phyloP scores from a whole-genome alignment of 37 sponge, comb jelly and placozoan genomes.

The Cliona cf. orientalis region DNA sequence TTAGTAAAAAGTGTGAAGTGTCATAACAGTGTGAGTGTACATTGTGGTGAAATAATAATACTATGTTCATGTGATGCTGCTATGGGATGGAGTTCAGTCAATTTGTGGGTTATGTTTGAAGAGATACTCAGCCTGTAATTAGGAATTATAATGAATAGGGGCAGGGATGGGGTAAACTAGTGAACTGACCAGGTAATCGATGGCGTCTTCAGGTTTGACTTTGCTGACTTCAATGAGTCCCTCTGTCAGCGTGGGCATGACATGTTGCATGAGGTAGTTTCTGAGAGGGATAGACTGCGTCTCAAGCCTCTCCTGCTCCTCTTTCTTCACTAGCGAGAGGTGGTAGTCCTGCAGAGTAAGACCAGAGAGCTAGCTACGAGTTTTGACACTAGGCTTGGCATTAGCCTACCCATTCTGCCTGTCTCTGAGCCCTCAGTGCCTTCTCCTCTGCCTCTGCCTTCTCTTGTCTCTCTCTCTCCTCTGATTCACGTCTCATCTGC shows the following conservation, averaged over 20 bases:
- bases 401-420: constrained; percentile 84
- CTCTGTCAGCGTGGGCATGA: constrained; percentile 93
- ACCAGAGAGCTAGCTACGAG: not conserved
- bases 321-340: constrained; percentile 63
- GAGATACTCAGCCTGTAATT: constrained; percentile 85
- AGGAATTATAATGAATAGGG: not conserved
- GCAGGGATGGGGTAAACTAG: not conserved
- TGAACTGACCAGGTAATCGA: constrained; percentile 88
- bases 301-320: constrained; percentile 87
- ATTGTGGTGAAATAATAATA: not conserved
- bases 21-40: not conserved
- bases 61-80: not conserved
- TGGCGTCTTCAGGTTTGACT: constrained; percentile 88
- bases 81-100: constrained; percentile 35
- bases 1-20: not conserved
- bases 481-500: constrained; percentile 49
- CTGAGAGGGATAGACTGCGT: constrained; percentile 80
- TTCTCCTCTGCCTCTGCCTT: constrained; percentile 72
- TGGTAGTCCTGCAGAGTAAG: constrained; percentile 33
- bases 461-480: constrained; percentile 62
- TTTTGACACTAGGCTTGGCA: not conserved
- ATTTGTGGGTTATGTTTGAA: constrained; percentile 89
- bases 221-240: constrained; percentile 90
- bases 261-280: constrained; percentile 90
- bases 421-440: constrained; percentile 60